Conservation (phyloP, 2,113 vertebrate genomes). For the Urocolius indicus region DNA sequence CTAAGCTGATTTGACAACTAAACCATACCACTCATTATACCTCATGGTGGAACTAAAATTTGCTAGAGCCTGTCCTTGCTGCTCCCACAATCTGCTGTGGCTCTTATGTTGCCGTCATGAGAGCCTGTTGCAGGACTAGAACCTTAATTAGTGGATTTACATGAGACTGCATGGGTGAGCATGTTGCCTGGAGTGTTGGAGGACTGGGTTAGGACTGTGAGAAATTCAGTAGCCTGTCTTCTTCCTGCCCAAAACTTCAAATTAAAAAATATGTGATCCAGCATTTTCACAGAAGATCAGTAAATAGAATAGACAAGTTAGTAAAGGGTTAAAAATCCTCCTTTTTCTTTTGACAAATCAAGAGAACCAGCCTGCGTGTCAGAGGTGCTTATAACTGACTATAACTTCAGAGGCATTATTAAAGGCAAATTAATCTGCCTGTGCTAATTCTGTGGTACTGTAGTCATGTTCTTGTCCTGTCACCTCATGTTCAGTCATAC, state of each 20-base stretch:
- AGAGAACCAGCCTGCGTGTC: not conserved
- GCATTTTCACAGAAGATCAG: not conserved
- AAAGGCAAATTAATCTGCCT: conserved; percentile 17
- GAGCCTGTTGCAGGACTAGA: not conserved
- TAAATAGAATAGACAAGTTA: not conserved
- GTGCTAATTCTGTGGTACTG: not conserved
- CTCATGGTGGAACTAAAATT: not conserved
- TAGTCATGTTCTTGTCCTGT: conserved; percentile 19
- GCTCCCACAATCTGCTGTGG: rapidly evolving
- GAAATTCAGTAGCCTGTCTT: not conserved
- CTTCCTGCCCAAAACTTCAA: not conserved
- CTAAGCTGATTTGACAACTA: not conserved
- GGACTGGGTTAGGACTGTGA: not conserved
- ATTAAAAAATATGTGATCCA: not conserved
- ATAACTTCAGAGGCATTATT: not conserved
- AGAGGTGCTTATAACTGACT: not conserved
- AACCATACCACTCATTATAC: not conserved
- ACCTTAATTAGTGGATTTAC: not conserved
- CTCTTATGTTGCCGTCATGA: not conserved
- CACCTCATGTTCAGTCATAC: conserved; percentile 22
- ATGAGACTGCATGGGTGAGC: not conserved
- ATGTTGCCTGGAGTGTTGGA: not conserved
- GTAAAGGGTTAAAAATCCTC: not conserved
- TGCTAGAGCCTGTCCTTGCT: not conserved
- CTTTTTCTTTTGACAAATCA: not conserved